Evolutionary conservation across 2,113 vertebrate genomes (phyloP).

Genomic region (Chascanopsetta lugubris): DNA sequence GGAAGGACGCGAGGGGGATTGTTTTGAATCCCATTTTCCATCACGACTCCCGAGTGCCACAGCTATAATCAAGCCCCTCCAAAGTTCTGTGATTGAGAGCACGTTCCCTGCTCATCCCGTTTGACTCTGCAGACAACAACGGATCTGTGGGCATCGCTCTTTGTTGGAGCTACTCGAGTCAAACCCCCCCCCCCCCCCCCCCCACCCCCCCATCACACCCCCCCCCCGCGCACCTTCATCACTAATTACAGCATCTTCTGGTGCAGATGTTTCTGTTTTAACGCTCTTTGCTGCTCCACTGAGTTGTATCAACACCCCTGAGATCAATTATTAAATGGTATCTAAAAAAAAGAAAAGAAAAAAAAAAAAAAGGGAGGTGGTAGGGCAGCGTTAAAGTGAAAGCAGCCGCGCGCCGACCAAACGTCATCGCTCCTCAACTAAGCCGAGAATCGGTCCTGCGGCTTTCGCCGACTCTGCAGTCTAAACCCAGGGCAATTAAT

Average conservation of each 20-base stretch:
- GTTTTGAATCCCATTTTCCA: constrained; percentile 23
- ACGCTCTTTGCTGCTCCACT: constrained; percentile 61
- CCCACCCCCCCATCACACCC: constrained; percentile 45
- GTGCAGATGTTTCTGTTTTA: constrained; percentile 66
- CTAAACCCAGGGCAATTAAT: constrained; percentile 63
- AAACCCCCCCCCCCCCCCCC: constrained; percentile 43
- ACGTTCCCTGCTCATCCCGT: constrained; percentile 34
- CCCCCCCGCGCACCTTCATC: constrained; percentile 35
- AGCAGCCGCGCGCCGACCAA: constrained; percentile 53
- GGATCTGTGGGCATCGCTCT: constrained; percentile 5
- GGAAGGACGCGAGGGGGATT: too few species aligned
- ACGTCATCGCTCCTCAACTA: constrained; percentile 57
- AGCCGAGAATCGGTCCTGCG: constrained; percentile 53
- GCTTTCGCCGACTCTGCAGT: constrained; percentile 43
- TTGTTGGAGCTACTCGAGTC: constrained; percentile 23
- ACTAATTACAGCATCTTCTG: constrained; percentile 64
- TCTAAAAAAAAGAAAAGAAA: constrained; percentile 71
- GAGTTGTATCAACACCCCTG: constrained; percentile 64
- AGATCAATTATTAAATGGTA: constrained; percentile 79
- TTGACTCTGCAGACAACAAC: constrained; percentile 35
- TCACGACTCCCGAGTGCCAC: constrained; percentile 19
- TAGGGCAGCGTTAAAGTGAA: constrained; percentile 41
- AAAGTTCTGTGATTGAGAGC: constrained; percentile 17
- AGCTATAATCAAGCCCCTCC: constrained; percentile 37
- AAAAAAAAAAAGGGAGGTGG: constrained; percentile 36